These are phyloP conservation scores for Seriola aureovittata DNA, from an alignment of 2,113 vertebrate genomes.

Conservation along the genomic window DNA sequence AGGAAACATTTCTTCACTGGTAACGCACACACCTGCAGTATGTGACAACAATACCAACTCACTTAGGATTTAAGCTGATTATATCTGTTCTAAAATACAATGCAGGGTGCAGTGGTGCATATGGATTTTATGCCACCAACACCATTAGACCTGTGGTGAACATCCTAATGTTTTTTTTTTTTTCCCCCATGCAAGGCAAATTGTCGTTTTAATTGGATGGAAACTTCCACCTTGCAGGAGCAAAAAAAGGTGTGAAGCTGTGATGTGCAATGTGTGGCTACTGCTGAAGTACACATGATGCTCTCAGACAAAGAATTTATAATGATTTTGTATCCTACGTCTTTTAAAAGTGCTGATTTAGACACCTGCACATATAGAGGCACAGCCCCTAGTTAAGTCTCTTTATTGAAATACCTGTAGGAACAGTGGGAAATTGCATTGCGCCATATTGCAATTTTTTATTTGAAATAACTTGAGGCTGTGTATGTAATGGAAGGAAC, in stretches of 20 bases:
- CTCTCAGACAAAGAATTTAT: no score
- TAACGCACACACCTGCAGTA: neutral
- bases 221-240: neutral
- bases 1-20: neutral
- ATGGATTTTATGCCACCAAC: conserved; percentile 28
- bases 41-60: neutral
- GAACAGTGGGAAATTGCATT: neutral
- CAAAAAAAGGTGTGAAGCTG: neutral
- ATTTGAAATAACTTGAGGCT: neutral
- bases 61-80: neutral
- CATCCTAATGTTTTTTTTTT: neutral
- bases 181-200: neutral
- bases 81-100: neutral
- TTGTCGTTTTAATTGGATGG: neutral
- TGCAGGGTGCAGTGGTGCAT: neutral
- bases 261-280: neutral
- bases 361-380: no score
- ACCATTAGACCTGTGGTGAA: conserved; percentile 13
- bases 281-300: neutral
- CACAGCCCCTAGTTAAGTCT: neutral
- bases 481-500: neutral
- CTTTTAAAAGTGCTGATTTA: no score
- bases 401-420: neutral
- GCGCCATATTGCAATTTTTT: no score
- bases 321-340: no score